Conservation (phyloP, 2,888 invertebrate species). For the Laothoe populi region DNA sequence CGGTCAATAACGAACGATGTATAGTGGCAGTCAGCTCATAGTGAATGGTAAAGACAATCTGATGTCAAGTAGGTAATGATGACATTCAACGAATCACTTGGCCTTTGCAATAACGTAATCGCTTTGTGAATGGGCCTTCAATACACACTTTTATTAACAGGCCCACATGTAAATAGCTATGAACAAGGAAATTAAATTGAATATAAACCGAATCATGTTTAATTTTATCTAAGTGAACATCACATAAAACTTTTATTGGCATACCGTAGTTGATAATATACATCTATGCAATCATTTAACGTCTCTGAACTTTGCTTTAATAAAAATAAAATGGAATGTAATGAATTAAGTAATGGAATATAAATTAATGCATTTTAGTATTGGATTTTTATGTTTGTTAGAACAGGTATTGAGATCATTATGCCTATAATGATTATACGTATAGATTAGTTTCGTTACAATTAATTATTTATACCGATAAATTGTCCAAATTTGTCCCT, state of each 20-base stretch:
- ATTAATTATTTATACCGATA: no score
- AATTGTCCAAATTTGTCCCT: no score
- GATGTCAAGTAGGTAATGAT: constrained; percentile 10
- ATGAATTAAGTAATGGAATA: background rate
- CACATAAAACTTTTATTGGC: constrained; percentile 10
- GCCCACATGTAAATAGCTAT: constrained; percentile 32
- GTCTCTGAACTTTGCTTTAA: background rate
- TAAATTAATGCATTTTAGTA: background rate
- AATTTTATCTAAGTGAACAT: constrained; percentile 1
- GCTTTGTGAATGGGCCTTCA: constrained; percentile 34
- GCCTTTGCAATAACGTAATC: constrained; percentile 8
- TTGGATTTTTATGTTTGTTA: no score
- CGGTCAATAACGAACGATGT: background rate
- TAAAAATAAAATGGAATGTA: background rate
- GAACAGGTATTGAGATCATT: no score
- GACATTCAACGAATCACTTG: constrained; percentile 17
- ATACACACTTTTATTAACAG: constrained; percentile 33
- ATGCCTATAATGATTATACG: no score
- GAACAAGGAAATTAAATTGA: constrained; percentile 1
- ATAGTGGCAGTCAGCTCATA: background rate
- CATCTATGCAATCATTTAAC: constrained; percentile 4
- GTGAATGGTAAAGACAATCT: constrained; percentile 1
- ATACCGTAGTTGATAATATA: constrained; percentile 17
- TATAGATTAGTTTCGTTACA: no score
- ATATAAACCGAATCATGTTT: background rate